phyloP scores from a whole-genome alignment of 2,888 invertebrate species.

The Dynastes grantii region DNA sequence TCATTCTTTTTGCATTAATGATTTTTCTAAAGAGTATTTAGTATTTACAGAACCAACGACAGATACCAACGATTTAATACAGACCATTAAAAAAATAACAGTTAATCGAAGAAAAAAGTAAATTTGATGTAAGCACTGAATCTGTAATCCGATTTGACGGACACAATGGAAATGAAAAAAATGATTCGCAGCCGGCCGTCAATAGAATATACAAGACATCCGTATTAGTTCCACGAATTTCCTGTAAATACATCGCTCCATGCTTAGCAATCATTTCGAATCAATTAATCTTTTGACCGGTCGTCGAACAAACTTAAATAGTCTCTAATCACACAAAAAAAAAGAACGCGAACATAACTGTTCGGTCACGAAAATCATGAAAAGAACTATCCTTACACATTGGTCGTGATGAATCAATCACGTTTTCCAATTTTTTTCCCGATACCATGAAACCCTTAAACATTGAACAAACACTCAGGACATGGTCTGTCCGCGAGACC shows the following conservation, averaged over 20 bases:
- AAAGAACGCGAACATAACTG: constrained; percentile 51
- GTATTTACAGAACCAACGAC: too few species aligned
- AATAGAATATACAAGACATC: constrained; percentile 22
- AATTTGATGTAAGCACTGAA: constrained; percentile 3
- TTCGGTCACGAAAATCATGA: constrained; percentile 55
- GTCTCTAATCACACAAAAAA: constrained; percentile 48
- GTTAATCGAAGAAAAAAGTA: constrained; percentile 1
- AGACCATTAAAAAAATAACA: background rate
- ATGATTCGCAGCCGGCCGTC: constrained; percentile 5
- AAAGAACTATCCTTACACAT: constrained; percentile 51
- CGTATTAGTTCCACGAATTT: constrained; percentile 41
- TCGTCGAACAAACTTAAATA: constrained; percentile 21
- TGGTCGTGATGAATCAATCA: constrained; percentile 57
- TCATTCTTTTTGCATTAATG: too few species aligned
- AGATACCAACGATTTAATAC: too few species aligned
- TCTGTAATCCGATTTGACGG: constrained; percentile 17
- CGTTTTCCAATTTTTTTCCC: constrained; percentile 51
- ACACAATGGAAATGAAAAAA: constrained; percentile 24
- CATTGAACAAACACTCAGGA: constrained; percentile 53
- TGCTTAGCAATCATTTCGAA: constrained; percentile 30
- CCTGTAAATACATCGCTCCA: constrained; percentile 21
- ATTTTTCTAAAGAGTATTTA: too few species aligned
- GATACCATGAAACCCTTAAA: constrained; percentile 45
- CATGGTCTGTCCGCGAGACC: constrained; percentile 34
- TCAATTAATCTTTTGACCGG: constrained; percentile 29